Conservation (phyloP, 2,797 vertebrate species). For the Sparidentex hasta region DNA sequence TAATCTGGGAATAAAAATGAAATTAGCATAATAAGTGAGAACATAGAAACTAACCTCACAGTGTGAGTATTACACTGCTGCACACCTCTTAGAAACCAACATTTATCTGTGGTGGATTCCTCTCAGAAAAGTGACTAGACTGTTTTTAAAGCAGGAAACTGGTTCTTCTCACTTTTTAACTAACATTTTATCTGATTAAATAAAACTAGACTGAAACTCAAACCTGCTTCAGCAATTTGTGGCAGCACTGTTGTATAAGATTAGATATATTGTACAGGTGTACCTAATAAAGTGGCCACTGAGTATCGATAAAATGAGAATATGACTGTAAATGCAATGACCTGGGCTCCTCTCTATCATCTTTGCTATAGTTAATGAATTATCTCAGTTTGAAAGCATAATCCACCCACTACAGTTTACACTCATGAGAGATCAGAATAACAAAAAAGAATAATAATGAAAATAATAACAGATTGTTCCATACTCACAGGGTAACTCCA, state of each 20-base stretch:
- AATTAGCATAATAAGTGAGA: too few relatives aligned
- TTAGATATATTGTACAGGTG: not conserved
- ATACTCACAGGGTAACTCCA: not conserved
- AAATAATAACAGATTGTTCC: not conserved
- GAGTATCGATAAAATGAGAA: not conserved
- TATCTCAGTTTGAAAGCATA: not conserved
- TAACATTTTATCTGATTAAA: conserved; percentile 9
- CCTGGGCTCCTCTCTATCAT: not conserved
- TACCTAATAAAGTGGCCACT: not conserved
- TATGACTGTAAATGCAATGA: not conserved
- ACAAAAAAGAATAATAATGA: too few relatives aligned
- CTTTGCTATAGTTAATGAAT: not conserved
- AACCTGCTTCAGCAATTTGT: not conserved
- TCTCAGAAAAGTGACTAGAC: not conserved
- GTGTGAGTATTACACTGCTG: not conserved
- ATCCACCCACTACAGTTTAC: not conserved
- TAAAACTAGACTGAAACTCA: not conserved
- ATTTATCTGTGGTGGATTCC: not conserved
- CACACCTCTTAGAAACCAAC: not conserved
- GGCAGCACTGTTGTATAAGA: not conserved
- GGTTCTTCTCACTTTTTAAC: not conserved
- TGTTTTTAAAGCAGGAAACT: conserved; percentile 6
- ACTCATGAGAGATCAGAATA: not conserved
- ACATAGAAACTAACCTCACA: too few relatives aligned
- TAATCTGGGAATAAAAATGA: too few relatives aligned